Conservation (phyloP, 30 jellyfish, hydroid and myxozoan genomes). For the Turritopsis rubra region DNA sequence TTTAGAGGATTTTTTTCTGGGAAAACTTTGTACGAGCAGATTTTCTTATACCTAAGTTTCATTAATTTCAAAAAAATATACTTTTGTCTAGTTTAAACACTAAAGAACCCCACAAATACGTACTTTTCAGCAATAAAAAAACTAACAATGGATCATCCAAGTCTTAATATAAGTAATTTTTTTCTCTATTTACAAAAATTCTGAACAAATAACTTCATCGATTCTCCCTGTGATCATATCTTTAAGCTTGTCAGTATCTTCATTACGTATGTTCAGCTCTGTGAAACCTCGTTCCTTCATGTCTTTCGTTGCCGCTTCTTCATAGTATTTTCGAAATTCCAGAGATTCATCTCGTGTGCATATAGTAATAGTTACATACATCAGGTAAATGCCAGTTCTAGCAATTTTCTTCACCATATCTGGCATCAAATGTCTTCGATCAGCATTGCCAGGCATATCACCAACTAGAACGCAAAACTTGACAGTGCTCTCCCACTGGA, state of each 20-base stretch:
- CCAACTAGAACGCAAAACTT: neutral
- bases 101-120: no score
- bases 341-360: neutral
- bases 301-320: neutral
- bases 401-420: neutral
- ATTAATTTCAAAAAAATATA: no score
- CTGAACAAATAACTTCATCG: conserved; percentile 3
- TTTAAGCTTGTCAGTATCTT: neutral
- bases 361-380: conserved; percentile 6
- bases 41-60: no score
- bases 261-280: conserved; percentile 1
- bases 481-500: neutral
- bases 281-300: neutral
- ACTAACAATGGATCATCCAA: neutral
- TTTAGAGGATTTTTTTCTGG: no score
- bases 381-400: neutral
- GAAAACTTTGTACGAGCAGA: no score
- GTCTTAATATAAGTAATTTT: neutral
- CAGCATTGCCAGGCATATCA: neutral
- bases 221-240: neutral
- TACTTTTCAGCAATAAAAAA: neutral
- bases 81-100: no score
- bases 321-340: neutral
- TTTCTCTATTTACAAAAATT: conserved; percentile 2
- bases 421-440: neutral